Conservation (phyloP, 2,797 vertebrate genomes). For the Argentina silus region DNA sequence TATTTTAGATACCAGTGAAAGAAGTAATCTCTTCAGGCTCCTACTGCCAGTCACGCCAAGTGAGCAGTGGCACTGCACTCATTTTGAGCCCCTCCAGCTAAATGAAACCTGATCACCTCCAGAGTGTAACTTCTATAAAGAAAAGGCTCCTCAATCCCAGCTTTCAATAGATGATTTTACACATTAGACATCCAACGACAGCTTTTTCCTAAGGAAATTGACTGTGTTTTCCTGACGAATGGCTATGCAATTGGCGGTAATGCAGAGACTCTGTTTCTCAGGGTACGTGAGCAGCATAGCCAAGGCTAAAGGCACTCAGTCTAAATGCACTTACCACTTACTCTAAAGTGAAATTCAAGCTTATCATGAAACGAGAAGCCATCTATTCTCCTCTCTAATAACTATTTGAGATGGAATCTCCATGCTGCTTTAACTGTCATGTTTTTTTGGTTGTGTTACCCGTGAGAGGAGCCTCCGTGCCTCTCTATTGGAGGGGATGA, state of each 20-base stretch:
- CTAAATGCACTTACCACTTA: not conserved
- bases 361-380: not conserved
- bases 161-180: constrained; percentile 4
- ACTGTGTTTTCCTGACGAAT: constrained; percentile 17
- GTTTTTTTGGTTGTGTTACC: not conserved
- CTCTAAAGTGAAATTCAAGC: not conserved
- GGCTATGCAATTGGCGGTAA: constrained; percentile 7
- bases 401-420: not conserved
- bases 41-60: constrained; percentile 47
- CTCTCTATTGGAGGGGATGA: not conserved
- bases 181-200: not conserved
- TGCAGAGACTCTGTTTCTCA: not conserved
- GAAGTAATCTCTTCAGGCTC: constrained; percentile 48
- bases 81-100: constrained; percentile 42
- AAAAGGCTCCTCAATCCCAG: not conserved
- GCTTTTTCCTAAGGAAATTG: constrained; percentile 15
- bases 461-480: not conserved
- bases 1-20: constrained; percentile 45
- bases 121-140: not conserved
- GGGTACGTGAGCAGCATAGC: not conserved
- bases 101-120: constrained; percentile 18
- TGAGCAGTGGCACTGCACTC: constrained; percentile 36
- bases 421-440: not conserved
- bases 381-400: not conserved
- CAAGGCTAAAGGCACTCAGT: not conserved